Conservation (phyloP, 1,140 invertebrate genomes). For the Ylistrum balloti region DNA sequence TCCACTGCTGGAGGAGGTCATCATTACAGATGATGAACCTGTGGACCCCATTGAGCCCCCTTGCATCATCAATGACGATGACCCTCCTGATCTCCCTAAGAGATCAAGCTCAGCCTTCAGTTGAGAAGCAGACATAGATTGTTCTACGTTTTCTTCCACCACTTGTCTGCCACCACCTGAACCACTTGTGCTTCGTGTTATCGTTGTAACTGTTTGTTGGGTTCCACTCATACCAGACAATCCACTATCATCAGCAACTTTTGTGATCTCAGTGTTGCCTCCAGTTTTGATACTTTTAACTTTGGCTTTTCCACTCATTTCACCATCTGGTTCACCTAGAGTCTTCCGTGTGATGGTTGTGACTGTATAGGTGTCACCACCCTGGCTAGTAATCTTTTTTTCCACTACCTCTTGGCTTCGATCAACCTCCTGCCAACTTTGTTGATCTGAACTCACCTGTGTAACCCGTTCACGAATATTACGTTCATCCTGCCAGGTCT, state of each 20-base stretch:
- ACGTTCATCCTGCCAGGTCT: neutral
- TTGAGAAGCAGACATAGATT: neutral
- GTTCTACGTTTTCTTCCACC: neutral
- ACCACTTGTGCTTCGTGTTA: conserved; percentile 44
- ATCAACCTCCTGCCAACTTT: conserved; percentile 44
- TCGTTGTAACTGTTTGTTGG: conserved; percentile 43
- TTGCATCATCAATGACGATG: neutral
- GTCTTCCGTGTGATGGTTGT: conserved; percentile 64
- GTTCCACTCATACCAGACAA: neutral
- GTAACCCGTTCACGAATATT: conserved; percentile 4
- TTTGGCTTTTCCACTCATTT: conserved; percentile 41
- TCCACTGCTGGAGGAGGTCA: neutral
- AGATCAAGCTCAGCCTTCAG: conserved; percentile 32
- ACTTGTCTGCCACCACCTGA: conserved; percentile 29
- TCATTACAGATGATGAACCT: conserved; percentile 5
- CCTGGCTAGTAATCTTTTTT: conserved; percentile 63
- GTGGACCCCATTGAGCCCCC: neutral
- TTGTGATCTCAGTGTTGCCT: conserved; percentile 42
- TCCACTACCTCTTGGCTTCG: conserved; percentile 64
- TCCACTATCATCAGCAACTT: neutral
- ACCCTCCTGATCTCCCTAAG: neutral
- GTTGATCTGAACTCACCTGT: conserved; percentile 31
- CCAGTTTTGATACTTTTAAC: conserved; percentile 6
- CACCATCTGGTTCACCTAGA: conserved; percentile 44
- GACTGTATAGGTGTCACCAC: conserved; percentile 61